Percentiles rank a stretch among this genome's conserved stretches.
Evolutionary conservation across 2,797 vertebrate genomes (phyloP).

Genomic region (Pteropus rufus): DNA sequence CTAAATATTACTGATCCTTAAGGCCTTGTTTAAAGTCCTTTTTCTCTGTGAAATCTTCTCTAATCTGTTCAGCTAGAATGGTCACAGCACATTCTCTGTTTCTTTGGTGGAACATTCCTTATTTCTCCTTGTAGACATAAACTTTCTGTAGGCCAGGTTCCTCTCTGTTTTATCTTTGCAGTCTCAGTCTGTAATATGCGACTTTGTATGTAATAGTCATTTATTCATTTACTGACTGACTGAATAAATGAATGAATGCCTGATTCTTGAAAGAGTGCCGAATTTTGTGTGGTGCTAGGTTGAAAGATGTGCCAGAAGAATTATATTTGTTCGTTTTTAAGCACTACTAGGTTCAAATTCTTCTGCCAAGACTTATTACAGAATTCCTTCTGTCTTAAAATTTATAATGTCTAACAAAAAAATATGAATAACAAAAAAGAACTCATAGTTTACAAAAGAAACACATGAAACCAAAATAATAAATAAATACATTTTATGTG

Average conservation of each 20-base stretch:
- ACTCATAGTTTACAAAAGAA: neutral
- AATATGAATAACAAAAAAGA: slow-evolving; percentile 19
- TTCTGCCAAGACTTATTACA: neutral
- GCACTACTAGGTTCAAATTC: neutral
- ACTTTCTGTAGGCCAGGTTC: neutral
- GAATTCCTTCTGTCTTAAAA: neutral
- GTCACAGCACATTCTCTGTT: neutral
- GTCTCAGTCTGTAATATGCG: neutral
- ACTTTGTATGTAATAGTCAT: neutral
- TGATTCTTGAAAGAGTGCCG: neutral
- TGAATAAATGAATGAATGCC: neutral
- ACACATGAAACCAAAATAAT: neutral
- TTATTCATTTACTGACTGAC: neutral
- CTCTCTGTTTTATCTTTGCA: neutral
- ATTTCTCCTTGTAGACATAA: neutral
- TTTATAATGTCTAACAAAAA: slow-evolving; percentile 10
- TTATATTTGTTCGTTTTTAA: slow-evolving; percentile 7
- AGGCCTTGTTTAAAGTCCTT: slow-evolving; percentile 24
- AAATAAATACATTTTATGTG: neutral
- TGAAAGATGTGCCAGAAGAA: neutral
- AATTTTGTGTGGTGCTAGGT: neutral
- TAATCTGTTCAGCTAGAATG: neutral
- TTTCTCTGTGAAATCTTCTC: neutral
- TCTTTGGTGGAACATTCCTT: neutral
- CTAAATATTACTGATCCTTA: slow-evolving; percentile 32